Conservation (phyloP, 2,888 invertebrate genomes). For the Hemaris fuciformis region DNA sequence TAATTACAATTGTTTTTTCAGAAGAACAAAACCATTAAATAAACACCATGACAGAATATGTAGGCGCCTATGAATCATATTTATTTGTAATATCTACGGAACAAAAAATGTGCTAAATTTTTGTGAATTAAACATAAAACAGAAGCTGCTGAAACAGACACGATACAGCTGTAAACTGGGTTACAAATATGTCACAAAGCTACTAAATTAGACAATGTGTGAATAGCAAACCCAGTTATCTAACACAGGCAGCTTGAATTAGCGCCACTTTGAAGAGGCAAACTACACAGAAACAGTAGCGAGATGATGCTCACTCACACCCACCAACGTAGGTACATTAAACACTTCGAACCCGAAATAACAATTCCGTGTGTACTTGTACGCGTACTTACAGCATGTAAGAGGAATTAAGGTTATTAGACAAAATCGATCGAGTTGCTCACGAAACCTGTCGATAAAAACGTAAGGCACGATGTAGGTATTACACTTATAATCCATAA, state of each 20-base stretch:
- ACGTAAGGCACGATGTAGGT: too few species aligned
- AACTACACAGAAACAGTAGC: neutral
- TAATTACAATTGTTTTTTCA: too few species aligned
- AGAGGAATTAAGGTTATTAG: too few species aligned
- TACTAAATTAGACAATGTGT: slow-evolving; percentile 54
- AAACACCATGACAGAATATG: too few species aligned
- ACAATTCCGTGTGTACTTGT: neutral
- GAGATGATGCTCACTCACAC: neutral
- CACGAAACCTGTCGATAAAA: too few species aligned
- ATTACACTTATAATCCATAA: too few species aligned
- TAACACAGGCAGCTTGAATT: slow-evolving; percentile 45
- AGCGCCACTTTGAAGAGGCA: neutral
- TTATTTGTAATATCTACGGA: too few species aligned
- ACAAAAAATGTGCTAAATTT: too few species aligned
- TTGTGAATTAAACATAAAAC: neutral
- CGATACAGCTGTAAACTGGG: slow-evolving; percentile 19
- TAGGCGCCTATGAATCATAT: too few species aligned
- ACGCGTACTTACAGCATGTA: too few species aligned
- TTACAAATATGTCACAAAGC: slow-evolving; percentile 44
- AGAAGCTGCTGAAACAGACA: neutral
- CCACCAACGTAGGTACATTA: neutral
- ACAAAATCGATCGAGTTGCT: too few species aligned
- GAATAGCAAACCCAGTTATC: slow-evolving; percentile 57
- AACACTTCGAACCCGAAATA: neutral
- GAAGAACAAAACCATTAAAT: too few species aligned